Evolutionary conservation across 2,888 invertebrate species (phyloP), one percentile per base, ranked within the genome.

Genomic region (Epistrophe grossulariae): DNA sequence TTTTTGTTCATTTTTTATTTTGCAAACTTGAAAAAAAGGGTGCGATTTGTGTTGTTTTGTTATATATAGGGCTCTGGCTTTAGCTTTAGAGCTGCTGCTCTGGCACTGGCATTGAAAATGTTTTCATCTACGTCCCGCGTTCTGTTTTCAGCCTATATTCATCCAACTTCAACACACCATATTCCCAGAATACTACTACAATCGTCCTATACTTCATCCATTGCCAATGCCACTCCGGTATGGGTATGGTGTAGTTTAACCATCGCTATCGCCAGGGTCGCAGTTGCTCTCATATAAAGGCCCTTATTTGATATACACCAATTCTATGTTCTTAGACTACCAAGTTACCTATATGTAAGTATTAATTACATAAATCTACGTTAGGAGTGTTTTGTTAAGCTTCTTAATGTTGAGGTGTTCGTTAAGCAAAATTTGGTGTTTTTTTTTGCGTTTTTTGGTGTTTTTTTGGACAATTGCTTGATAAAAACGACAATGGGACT

Each of bases 221-320:
- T 73, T 80, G 71, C 52, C 85, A 82, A n/a, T n/a, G 78, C 73
- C 78, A 82, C 57, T n/a, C n/a, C n/a, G n/a, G n/a, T n/a, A 78
- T 72, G 28, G 19, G 28, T 71, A n/a, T 31, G 3, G 24, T 15
- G 28, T 7, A 50, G 11, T 70, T 52, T 55, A 55, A n/a, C 15
- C 28, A 70, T 68, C 52, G 2, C 35, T 24, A 4, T 43, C 11
- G 2, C 11, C 60, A 24, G 62, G 43, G 15, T 8, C 24, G 40
- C 4, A 62, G 7, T 24, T 1, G 43, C 1, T 17, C 0, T 17
- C 17, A 7, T 31, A 5, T 6, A 15, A 6, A 15, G 45, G n/a
- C 45, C 43, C 9, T 31, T 6, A 4, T 31, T 31, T 5, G 5
- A 31, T 31, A 5, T 3, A 24, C 3, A 24, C 3, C 24, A 24